phyloP scores from a whole-genome alignment of 2,888 invertebrate genomes.

The Steinernema scapterisci region DNA sequence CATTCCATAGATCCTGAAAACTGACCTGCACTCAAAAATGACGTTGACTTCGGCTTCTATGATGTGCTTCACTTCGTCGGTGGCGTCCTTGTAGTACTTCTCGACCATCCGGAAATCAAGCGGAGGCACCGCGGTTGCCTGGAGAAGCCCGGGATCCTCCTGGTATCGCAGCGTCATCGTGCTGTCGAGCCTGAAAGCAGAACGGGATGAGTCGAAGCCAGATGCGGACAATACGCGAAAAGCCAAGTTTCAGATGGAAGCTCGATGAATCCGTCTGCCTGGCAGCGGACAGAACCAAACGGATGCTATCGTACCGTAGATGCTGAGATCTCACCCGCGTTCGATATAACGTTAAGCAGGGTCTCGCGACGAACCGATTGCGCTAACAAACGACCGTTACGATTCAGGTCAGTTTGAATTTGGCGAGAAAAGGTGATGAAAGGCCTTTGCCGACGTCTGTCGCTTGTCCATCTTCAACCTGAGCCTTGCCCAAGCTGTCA shows the following conservation, averaged over 20 bases:
- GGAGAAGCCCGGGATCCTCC: slow-evolving; percentile 21
- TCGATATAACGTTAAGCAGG: too few relatives aligned
- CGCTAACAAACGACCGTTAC: too few relatives aligned
- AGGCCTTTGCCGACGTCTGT: too few relatives aligned
- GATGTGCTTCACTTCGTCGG: background rate
- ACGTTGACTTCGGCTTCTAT: slow-evolving; percentile 24
- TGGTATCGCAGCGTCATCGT: slow-evolving; percentile 21
- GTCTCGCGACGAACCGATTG: too few relatives aligned
- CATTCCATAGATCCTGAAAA: background rate
- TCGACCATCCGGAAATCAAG: background rate
- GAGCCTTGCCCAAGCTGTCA: too few relatives aligned
- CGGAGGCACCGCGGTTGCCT: background rate
- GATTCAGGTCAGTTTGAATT: too few relatives aligned
- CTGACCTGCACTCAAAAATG: slow-evolving; percentile 13
- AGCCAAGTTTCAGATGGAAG: too few relatives aligned
- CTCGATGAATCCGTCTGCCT: too few relatives aligned
- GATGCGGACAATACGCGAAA: background rate
- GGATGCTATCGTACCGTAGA: background rate
- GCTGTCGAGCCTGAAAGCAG: background rate
- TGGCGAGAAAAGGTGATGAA: too few relatives aligned
- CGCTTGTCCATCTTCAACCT: too few relatives aligned
- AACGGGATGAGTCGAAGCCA: too few relatives aligned
- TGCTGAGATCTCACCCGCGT: background rate
- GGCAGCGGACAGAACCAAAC: too few relatives aligned
- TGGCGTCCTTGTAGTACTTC: slow-evolving; percentile 5